Evolutionary conservation across 2,797 vertebrate genomes (phyloP), one percentile per base, ranked within the genome.

Genomic region (Champsocephalus esox): DNA sequence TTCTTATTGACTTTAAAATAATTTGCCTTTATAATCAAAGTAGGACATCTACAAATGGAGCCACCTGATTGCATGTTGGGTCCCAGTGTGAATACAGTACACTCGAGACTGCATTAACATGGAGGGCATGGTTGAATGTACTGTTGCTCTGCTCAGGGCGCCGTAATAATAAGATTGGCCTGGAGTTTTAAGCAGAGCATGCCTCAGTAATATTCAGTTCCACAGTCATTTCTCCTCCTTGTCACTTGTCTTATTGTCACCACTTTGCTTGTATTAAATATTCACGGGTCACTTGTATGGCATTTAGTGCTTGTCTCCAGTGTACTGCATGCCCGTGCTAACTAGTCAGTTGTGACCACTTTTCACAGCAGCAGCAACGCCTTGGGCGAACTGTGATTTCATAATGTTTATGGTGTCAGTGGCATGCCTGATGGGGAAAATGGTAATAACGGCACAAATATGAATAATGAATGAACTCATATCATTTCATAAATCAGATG

Each of bases 381-480:
- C 85, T 84, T 88, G 81, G 88, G 91, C 84, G 70, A 91, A 91
- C 86, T 87, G 87, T 83, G 86, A 90, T 94, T 94, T 93, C 88
- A 92, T 94, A 92, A 92, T 93, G 90, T 92, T 92, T 89, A 92
- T 80, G 77, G 88, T 92, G 88, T 94, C 90, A 91, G 89, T 90
- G 86, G 91, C 88, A 82, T 82, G 86, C 88, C 88, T 88, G 89
- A 90, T 73, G 90, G 90, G 89, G 87, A 11, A 62, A 87, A 86
- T 87, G 86, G 89, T 91, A 93, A 93, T 91, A 93, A 91, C 84
- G 83, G 83, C 82, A 80, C 73, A 73, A 76, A 77, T 68, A 94
- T 93, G 92, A 94, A 94, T 94, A 93, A 95, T 94, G 87, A 92
- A 94, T 94, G 86, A 89, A 84, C 73, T 92, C 85, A 88, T 86